Percentiles rank a stretch among this genome's conserved stretches.
These are phyloP conservation scores for Andrena dorsata DNA, from an alignment of 2,888 invertebrate species.

Conservation along the genomic window DNA sequence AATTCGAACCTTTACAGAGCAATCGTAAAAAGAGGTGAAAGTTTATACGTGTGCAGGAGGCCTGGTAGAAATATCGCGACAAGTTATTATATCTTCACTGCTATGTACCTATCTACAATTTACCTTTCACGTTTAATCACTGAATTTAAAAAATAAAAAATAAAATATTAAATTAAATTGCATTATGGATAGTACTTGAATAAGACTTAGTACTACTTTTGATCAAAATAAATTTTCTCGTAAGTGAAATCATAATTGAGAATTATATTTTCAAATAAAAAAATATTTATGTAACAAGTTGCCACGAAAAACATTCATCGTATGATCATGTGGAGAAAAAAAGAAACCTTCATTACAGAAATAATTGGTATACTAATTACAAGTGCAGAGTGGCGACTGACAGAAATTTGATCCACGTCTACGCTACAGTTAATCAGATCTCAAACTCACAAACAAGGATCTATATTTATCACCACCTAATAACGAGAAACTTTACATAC, in stretches of 20 bases:
- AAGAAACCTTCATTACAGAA: background rate
- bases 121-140: no score
- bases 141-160: no score
- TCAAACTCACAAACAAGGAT: background rate
- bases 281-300: background rate
- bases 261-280: no score
- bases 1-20: background rate
- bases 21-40: background rate
- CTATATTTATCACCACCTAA: constrained; percentile 9
- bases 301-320: background rate
- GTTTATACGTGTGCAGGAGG: background rate
- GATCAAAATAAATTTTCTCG: no score
- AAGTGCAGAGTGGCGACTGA: background rate
- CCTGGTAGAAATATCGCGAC: background rate
- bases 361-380: background rate
- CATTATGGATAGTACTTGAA: no score
- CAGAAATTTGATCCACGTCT: background rate
- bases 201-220: no score
- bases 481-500: background rate
- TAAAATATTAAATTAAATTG: no score
- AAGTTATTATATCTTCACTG: no score
- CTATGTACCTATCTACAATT: no score
- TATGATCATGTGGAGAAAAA: background rate
- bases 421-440: background rate
- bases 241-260: no score